Conservation (phyloP, 2,888 invertebrate species). For the Drosophila recens region DNA sequence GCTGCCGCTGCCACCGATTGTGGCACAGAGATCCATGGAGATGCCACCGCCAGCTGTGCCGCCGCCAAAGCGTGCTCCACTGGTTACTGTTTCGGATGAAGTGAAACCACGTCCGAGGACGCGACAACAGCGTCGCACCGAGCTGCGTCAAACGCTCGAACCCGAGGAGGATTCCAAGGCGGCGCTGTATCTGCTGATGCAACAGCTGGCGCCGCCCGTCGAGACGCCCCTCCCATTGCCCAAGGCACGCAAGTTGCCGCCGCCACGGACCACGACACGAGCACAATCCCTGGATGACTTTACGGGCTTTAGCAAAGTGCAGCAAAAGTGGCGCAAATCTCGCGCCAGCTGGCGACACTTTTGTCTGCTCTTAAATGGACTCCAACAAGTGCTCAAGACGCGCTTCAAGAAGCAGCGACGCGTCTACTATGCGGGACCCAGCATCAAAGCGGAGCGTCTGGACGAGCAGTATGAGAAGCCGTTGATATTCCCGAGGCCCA, state of each 20-base stretch:
- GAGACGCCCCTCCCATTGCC: slow-evolving; percentile 9
- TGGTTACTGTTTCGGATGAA: neutral
- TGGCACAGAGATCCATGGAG: neutral
- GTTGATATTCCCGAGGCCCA: slow-evolving; percentile 59
- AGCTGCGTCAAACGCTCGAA: slow-evolving; percentile 1
- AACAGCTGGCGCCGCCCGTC: slow-evolving; percentile 47
- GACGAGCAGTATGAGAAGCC: slow-evolving; percentile 47
- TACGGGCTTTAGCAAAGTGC: slow-evolving; percentile 51
- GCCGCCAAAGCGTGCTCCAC: neutral
- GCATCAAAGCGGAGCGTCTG: slow-evolving; percentile 48
- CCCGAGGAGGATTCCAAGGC: slow-evolving; percentile 50
- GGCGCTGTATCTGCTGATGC: slow-evolving; percentile 43
- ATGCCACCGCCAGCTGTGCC: slow-evolving; percentile 19
- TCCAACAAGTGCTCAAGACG: slow-evolving; percentile 75
- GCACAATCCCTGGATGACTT: slow-evolving; percentile 31
- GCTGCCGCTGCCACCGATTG: slow-evolving; percentile 12
- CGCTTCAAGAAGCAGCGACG: slow-evolving; percentile 78
- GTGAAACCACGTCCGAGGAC: slow-evolving; percentile 37
- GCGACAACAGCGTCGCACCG: slow-evolving; percentile 45
- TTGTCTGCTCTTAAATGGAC: slow-evolving; percentile 65
- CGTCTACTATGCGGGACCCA: slow-evolving; percentile 57
- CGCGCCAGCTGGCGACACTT: slow-evolving; percentile 72
- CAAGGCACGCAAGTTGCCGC: neutral
- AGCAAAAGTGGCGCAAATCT: slow-evolving; percentile 43
- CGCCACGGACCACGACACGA: neutral